Percentiles rank a stretch among this genome's conserved stretches.
Conservation (phyloP, 2,113 vertebrate species). For the Dinomys branickii region DNA sequence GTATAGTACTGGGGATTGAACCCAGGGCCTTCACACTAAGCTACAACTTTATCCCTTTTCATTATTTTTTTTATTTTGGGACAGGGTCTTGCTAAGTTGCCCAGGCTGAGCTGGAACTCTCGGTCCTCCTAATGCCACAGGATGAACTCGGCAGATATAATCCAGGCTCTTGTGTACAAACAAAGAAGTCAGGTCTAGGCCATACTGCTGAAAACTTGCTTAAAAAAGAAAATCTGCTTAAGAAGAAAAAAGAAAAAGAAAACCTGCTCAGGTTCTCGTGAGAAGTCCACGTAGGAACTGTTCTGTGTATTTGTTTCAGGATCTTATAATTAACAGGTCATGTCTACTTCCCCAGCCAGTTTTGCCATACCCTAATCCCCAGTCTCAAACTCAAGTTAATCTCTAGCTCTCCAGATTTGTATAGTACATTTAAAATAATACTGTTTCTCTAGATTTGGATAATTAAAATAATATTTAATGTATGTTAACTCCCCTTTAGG, state of each 20-base stretch:
- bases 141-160: not conserved
- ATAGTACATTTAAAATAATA: slow-evolving; percentile 18
- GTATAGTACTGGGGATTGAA: not conserved
- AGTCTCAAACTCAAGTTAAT: not conserved
- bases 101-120: not conserved
- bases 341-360: not conserved
- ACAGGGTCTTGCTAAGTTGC: not conserved
- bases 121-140: not conserved
- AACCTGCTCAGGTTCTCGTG: not conserved
- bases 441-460: not conserved
- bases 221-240: too few relatives aligned
- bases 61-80: not conserved
- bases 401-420: slow-evolving; percentile 20
- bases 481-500: not conserved
- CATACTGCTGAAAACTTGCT: not conserved
- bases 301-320: not conserved
- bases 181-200: not conserved
- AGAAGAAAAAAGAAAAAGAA: too few relatives aligned
- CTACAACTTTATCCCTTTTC: not conserved
- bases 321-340: not conserved
- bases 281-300: not conserved
- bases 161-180: not conserved
- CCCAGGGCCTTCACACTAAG: not conserved
- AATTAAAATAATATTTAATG: not conserved
- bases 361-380: not conserved